Evolutionary conservation across 2,113 vertebrate species (phyloP), one percentile per base, ranked within the genome.

Genomic region (Tringa solitaria): DNA sequence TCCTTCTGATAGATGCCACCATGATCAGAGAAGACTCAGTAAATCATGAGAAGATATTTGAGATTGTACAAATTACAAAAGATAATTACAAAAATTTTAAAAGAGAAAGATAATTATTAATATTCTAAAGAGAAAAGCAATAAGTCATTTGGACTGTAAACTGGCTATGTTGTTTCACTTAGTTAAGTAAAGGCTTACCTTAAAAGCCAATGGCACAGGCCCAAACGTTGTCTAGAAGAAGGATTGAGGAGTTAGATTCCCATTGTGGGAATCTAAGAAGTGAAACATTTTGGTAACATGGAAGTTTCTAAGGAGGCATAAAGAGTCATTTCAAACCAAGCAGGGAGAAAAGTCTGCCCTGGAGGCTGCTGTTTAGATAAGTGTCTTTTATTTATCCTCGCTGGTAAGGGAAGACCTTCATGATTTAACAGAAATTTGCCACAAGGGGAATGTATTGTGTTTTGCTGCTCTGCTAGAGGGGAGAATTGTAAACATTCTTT

Each of bases 401-500:
- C 32, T 91, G 59, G 48, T 45, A 87, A 84, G 76, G 33, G 48
- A 84, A 89, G 84, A 84, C 61, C 48, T 95, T 93, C 64, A 45
- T 32, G 61, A 92, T 75, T 88, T 84, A 84, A 86, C 60, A 93
- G 73, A 97, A 93, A 75, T 89, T 91, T 8, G 32, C 92, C 90
- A 84, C 7, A 8, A 82, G 83, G 73, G 77, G 56, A 94, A 95
- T 50, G 73, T 45, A 90, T 61, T 89, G 61, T 92, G 77, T 93
- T 87, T 84, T 92, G 57, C 84, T 89, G 45, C 77, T 93, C 69
- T 91, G 90, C 94, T 87, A 61, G 79, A 96, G 80, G 88, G 65
- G 6, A 82, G 84, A 73, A 97, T 91, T 93, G 89, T 92, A 96
- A 97, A 92, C 95, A 97, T 96, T 95, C 94, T 89, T 96, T 54